Percentiles rank a stretch among this genome's conserved stretches.
Evolutionary conservation across 2,113 vertebrate species (phyloP).

Genomic region (Phainopepla nitens): DNA sequence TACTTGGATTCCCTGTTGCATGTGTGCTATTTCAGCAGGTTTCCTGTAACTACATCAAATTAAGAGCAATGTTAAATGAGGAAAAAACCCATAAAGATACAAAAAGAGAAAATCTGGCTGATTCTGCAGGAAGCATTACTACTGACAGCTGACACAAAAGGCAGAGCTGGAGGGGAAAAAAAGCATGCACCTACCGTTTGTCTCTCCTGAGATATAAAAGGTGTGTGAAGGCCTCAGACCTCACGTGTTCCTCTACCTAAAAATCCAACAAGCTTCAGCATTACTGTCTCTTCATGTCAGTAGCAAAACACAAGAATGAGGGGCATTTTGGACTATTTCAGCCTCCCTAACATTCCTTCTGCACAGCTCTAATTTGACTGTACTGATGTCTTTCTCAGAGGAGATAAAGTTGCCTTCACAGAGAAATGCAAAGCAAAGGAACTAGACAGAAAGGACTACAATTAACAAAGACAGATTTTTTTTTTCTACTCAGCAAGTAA

Average conservation of each 20-base stretch:
- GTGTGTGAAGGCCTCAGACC: background rate
- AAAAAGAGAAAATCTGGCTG: background rate
- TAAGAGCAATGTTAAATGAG: background rate
- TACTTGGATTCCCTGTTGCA: background rate
- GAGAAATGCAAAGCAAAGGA: background rate
- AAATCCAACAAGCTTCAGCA: background rate
- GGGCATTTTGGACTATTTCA: background rate
- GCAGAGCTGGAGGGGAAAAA: background rate
- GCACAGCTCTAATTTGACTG: background rate
- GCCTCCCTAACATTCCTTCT: background rate
- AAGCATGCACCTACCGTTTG: background rate
- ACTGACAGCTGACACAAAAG: background rate
- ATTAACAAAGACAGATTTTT: background rate
- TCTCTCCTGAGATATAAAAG: background rate
- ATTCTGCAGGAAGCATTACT: background rate
- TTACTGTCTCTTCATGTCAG: background rate
- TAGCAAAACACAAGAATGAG: background rate
- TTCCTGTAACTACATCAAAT: background rate
- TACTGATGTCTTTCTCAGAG: background rate
- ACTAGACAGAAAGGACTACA: background rate
- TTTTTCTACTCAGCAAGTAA: background rate
- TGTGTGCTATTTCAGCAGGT: background rate
- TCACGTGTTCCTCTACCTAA: background rate
- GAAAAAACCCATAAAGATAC: too few relatives aligned
- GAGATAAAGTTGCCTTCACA: background rate